Base-by-base conservation (phyloP, 2,113 vertebrate genomes). In the Ondatra zibethicus region DNA sequence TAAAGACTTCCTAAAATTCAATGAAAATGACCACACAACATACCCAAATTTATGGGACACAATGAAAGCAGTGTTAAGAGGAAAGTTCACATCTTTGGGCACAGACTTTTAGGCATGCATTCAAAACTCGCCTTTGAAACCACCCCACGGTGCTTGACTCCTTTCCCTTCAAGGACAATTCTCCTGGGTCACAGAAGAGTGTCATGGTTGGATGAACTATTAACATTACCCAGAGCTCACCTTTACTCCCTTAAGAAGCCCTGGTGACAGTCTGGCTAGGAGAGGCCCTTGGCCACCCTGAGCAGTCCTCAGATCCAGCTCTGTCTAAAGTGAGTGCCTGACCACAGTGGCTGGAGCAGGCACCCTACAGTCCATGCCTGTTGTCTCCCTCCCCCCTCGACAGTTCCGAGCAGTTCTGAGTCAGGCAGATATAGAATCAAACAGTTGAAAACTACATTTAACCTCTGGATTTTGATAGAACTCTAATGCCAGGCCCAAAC, bases 221-320 rank as follows among this genome's bases (percentile, higher is more conserved):
- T 93, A 94, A 96, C 88, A 73, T 70, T 50, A 81, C 88, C 50
- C 77, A 58, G 72, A 85, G 31, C 36, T 93, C 36, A n/a, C 31
- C 77, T 95, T 55, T 31, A 76, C 25, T 31, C 84, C 88, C 61
- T 5, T 23, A 78, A 90, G n/a, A 73, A 66, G 70, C 58, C 88
- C 61, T 63, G 70, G 63, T 7, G 47, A 25, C 61, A 39, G 63
- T 36, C 52, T 19, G 31, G 27, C 55, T 5, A 45, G 68, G 21
- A 52, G 61, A 70, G 61, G 52, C 63, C 82, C n/a, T 29, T 47
- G 81, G 61, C 50, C 76, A n/a, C 50, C 29, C 39, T 31, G 0
- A 31, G 11, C 10, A 11, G n/a, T 31, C 66, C 52, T 93, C 73
- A 76, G 23, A 36, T 16, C 82, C 70, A 45, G 39, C 61, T 70